Base-by-base conservation (phyloP, 2,113 vertebrate genomes). In the Cyrtonyx montezumae region DNA sequence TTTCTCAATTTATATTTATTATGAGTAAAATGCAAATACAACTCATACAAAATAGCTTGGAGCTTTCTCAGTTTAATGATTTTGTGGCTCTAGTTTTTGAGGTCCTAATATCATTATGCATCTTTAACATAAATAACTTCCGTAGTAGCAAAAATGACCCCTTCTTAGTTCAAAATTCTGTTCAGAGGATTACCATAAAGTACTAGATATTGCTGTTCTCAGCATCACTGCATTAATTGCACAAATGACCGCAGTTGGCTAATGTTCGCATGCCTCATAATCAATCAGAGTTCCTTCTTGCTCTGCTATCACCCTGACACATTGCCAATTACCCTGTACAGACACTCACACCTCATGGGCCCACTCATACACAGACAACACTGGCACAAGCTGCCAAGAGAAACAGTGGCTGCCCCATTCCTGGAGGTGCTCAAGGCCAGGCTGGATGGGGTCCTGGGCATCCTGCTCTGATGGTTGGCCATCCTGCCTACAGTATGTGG, bases 161-260 rank as follows among this genome's bases (percentile, higher is more conserved):
- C 55, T 94, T 46, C 83, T 91, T 84, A 75, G 67, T 87, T 95
- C 43, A 70, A 88, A 96, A 92, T 76, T 61, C 23, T 49, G 65
- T 80, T 94, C 79, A 75, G 71, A 90, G 53, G 77, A 82, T 86
- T 75, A 77, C 83, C 79, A 79, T 83, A 76, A 89, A 95, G 62
- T 53, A 90, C 86, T 70, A 86, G 75, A 88, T 87, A 91, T 88
- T 95, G 71, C 80, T 95, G 89, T 66, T 81, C 93, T 96, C 91
- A 93, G 89, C 92, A 92, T 93, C 48, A 91, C 40, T 87, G 84
- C 59, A 87, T 95, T 96, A 91, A 95, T 93, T 94, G 87, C 78
- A 82, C 61, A 84, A 62, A 67, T 69, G 88, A 86, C 77, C 15
- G 8, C 92, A 76, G 85, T 91, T 76, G 62, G 80, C 83, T 96